Conservation (phyloP, 2,888 invertebrate species). For the Mythimna albipuncta region DNA sequence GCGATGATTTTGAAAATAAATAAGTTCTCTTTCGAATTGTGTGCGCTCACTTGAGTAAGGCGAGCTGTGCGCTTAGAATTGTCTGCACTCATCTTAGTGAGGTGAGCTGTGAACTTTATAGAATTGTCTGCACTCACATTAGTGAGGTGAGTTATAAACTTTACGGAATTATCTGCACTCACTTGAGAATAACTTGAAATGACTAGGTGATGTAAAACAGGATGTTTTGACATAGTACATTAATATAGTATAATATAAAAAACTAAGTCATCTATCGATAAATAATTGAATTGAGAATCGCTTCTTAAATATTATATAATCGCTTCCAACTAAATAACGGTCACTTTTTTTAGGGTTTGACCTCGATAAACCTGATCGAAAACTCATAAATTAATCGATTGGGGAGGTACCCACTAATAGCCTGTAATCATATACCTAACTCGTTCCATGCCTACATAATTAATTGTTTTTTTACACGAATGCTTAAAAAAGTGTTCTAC, state of each 20-base stretch:
- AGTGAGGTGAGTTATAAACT: neutral
- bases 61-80: neutral
- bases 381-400: slow-evolving; percentile 4
- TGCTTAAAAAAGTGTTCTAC: neutral
- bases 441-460: neutral
- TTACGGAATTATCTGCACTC: neutral
- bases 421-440: neutral
- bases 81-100: neutral
- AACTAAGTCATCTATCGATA: neutral
- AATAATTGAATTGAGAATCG: neutral
- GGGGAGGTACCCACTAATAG: neutral
- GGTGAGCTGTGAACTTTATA: neutral
- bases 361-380: neutral
- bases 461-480: too few relatives aligned
- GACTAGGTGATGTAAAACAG: too few relatives aligned
- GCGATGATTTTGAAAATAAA: too few relatives aligned
- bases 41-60: too few relatives aligned
- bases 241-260: too few relatives aligned
- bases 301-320: neutral
- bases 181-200: neutral
- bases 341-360: neutral
- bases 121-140: too few relatives aligned
- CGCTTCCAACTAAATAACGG: neutral
- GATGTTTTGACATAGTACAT: neutral
- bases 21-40: too few relatives aligned